Percentiles rank a stretch among this genome's conserved stretches.
Conservation (phyloP, 2,797 vertebrate genomes). For the Poecile montanus region DNA sequence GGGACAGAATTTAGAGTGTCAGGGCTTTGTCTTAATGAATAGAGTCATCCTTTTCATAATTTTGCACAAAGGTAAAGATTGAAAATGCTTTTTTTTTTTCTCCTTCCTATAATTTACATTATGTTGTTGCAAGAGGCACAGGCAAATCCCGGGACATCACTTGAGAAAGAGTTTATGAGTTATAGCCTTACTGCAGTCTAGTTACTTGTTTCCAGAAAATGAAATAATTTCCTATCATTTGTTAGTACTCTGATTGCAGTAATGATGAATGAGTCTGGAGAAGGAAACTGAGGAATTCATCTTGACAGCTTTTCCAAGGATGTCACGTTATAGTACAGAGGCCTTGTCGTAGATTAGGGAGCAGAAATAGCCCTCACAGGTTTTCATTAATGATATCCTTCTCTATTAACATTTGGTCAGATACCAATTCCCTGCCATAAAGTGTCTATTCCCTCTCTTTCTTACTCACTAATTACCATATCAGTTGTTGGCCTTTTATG, state of each 20-base stretch:
- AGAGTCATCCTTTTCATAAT: neutral
- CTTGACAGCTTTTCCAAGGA: constrained; percentile 65
- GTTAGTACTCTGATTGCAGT: constrained; percentile 71
- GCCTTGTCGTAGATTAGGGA: constrained; percentile 17
- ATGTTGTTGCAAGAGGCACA: neutral
- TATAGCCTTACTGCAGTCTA: constrained; percentile 56
- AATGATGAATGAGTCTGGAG: constrained; percentile 74
- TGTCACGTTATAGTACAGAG: constrained; percentile 67
- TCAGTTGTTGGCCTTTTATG: constrained; percentile 72
- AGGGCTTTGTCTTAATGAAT: constrained; percentile 3
- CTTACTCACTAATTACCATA: constrained; percentile 73
- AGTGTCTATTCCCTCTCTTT: constrained; percentile 50
- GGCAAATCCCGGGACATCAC: constrained; percentile 29
- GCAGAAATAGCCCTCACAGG: constrained; percentile 47
- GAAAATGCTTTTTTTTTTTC: constrained; percentile 10
- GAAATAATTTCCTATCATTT: constrained; percentile 73
- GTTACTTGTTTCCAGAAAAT: constrained; percentile 72
- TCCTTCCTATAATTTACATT: neutral
- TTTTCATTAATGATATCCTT: constrained; percentile 63
- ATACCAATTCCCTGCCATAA: constrained; percentile 51
- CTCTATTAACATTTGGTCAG: constrained; percentile 47
- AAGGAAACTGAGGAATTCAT: constrained; percentile 63
- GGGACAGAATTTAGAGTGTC: neutral
- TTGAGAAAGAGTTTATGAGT: constrained; percentile 35
- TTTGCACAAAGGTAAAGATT: constrained; percentile 18